These are phyloP conservation scores for Myotis daubentonii DNA, from an alignment of 2,797 vertebrate genomes.

Conservation along the genomic window DNA sequence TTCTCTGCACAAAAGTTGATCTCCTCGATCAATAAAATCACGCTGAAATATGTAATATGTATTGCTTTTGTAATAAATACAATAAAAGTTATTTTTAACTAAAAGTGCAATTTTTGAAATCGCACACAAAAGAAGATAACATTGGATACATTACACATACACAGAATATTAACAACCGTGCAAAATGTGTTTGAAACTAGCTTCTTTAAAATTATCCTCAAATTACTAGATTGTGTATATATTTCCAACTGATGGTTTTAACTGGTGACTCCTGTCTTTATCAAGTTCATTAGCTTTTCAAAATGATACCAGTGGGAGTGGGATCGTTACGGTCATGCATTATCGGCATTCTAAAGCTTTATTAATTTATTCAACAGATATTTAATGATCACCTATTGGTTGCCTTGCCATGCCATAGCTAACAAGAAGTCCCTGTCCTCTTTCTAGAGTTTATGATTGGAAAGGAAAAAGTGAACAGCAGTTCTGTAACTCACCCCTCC, in stretches of 20 bases:
- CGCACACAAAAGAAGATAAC: neutral
- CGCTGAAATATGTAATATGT: constrained; percentile 59
- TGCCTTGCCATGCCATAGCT: neutral
- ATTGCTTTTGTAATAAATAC: constrained; percentile 66
- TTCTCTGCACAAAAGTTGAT: constrained; percentile 60
- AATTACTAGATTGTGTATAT: constrained; percentile 19
- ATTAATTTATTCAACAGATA: neutral
- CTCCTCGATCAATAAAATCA: constrained; percentile 68
- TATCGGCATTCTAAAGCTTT: neutral
- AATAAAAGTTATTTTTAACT: constrained; percentile 73
- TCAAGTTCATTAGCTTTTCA: constrained; percentile 13
- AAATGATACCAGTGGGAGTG: neutral
- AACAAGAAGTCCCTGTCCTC: neutral
- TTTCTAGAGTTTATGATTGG: constrained; percentile 23
- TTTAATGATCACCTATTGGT: neutral
- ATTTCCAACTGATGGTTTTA: neutral
- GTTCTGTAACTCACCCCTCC: neutral
- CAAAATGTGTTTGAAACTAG: constrained; percentile 41
- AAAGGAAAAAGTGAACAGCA: constrained; percentile 1
- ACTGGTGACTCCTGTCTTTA: neutral
- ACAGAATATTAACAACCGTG: neutral
- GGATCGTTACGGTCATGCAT: neutral
- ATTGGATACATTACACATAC: neutral
- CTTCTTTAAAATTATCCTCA: constrained; percentile 22
- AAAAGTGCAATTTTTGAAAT: constrained; percentile 49